Evolutionary conservation across 2,888 invertebrate species (phyloP).

Genomic region (Agrochola lota): DNA sequence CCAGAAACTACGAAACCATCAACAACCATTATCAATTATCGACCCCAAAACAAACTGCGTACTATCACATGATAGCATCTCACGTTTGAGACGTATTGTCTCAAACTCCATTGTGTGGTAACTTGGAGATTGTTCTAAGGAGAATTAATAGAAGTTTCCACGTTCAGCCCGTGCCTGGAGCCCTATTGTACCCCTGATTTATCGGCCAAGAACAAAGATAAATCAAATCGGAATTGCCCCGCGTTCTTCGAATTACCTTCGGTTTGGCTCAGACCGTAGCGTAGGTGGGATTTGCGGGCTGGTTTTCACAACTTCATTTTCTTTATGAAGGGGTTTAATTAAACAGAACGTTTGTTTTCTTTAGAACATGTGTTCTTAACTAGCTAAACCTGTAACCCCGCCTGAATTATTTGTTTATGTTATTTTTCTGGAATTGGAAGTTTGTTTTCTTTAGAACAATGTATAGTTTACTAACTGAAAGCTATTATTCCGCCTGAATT

Average conservation of each 20-base stretch:
- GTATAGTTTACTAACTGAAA: neutral
- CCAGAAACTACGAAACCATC: slow-evolving; percentile 21
- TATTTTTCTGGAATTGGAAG: neutral
- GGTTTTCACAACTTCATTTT: slow-evolving; percentile 56
- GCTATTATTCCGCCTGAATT: neutral
- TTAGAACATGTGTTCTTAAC: neutral
- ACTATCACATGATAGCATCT: slow-evolving; percentile 83
- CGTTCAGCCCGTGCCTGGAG: slow-evolving; percentile 78
- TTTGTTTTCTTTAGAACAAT: neutral
- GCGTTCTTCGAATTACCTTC: slow-evolving; percentile 76
- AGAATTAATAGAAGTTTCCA: slow-evolving; percentile 89
- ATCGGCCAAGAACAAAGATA: slow-evolving; percentile 90
- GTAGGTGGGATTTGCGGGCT: slow-evolving; percentile 46
- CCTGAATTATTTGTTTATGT: neutral
- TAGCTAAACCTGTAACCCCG: neutral
- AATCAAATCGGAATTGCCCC: slow-evolving; percentile 89
- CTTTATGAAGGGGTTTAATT: slow-evolving; percentile 51
- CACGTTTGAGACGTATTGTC: slow-evolving; percentile 87
- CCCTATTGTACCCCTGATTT: slow-evolving; percentile 88
- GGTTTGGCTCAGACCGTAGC: slow-evolving; percentile 36
- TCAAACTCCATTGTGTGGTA: slow-evolving; percentile 84
- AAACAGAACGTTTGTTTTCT: slow-evolving; percentile 22
- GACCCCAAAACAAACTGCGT: slow-evolving; percentile 60
- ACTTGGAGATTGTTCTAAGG: slow-evolving; percentile 87
- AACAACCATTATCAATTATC: slow-evolving; percentile 60